A percentile compares a stretch with the other conserved stretches of the same genome.
These are phyloP conservation scores for Cerastis leucographa DNA, from an alignment of 2,888 invertebrate species.

Conservation along the genomic window DNA sequence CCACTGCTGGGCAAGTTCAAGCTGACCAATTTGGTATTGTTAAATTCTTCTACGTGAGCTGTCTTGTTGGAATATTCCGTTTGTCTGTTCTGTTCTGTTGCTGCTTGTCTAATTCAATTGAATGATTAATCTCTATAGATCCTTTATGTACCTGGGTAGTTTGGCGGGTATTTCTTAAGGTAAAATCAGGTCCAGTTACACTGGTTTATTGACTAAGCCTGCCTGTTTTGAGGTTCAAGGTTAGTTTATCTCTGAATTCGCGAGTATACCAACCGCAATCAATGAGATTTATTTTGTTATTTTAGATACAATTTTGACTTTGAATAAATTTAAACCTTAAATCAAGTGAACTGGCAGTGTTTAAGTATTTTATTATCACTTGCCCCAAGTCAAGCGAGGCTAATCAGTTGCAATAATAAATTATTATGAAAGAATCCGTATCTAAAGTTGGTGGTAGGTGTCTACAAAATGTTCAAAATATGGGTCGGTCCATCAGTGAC, in stretches of 20 bases:
- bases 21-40: slow-evolving; percentile 71
- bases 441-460: slow-evolving; percentile 60
- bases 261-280: slow-evolving; percentile 11
- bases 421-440: slow-evolving; percentile 58
- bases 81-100: slow-evolving; percentile 28
- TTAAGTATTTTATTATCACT: slow-evolving; percentile 1
- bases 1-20: slow-evolving; percentile 67
- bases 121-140: slow-evolving; percentile 46
- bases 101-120: slow-evolving; percentile 45
- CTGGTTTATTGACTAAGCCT: slow-evolving; percentile 17
- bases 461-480: slow-evolving; percentile 71
- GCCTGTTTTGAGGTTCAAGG: slow-evolving; percentile 41
- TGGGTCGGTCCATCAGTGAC: slow-evolving; percentile 83
- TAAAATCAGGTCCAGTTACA: slow-evolving; percentile 18
- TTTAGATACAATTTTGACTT: neutral
- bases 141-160: slow-evolving; percentile 39
- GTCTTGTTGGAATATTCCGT: slow-evolving; percentile 51
- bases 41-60: slow-evolving; percentile 53
- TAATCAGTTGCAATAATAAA: slow-evolving; percentile 41
- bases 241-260: slow-evolving; percentile 28
- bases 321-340: slow-evolving; percentile 6
- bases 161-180: slow-evolving; percentile 4
- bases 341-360: neutral
- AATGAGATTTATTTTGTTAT: slow-evolving; percentile 1
- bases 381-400: slow-evolving; percentile 8